Percentiles rank a stretch among this genome's conserved stretches.
Evolutionary conservation across 2,888 invertebrate species (phyloP).

Genomic region (Galerucella calmariensis): DNA sequence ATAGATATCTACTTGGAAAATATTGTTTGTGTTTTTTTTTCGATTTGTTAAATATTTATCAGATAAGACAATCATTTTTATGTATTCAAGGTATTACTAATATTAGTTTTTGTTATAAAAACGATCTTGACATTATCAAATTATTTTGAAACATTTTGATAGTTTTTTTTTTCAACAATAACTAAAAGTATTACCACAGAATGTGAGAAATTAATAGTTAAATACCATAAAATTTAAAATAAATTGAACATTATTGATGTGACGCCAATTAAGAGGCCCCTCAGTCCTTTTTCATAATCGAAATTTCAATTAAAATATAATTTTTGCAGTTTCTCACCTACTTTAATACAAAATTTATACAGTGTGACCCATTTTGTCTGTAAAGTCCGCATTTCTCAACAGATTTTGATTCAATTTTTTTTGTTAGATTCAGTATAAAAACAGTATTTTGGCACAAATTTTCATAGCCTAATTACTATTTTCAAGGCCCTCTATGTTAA

Average conservation of each 20-base stretch:
- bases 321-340: no score
- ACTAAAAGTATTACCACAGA: no score
- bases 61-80: neutral
- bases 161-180: neutral
- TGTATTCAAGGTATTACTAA: neutral
- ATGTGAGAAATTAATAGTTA: no score
- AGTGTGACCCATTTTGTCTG: no score
- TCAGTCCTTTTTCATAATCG: neutral
- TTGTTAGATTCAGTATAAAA: no score
- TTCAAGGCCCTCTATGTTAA: no score
- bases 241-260: neutral
- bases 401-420: no score
- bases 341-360: no score
- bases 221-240: neutral
- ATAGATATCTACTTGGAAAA: neutral
- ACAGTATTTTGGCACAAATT: no score
- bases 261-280: neutral
- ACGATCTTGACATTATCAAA: neutral
- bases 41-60: neutral
- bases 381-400: no score
- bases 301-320: no score
- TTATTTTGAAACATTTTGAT: neutral
- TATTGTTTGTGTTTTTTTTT: neutral
- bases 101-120: constrained; percentile 1
- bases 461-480: no score